Percentiles rank a stretch among this genome's conserved stretches.
These are phyloP conservation scores for Amblyopsis rosae DNA, from an alignment of 2,113 vertebrate species.

Conservation along the genomic window DNA sequence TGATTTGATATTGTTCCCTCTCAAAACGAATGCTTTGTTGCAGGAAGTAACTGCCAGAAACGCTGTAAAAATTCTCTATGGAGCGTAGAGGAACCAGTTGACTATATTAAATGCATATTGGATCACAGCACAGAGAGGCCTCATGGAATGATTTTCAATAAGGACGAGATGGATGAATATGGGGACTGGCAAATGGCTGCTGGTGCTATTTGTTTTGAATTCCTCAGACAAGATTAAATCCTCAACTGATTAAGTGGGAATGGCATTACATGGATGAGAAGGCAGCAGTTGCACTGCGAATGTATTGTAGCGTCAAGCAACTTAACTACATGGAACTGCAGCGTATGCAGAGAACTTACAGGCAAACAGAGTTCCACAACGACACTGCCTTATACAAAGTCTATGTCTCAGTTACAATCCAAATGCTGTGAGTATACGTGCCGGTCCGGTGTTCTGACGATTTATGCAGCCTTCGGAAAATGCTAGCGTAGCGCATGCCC, in stretches of 20 bases:
- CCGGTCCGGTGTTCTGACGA: too few species aligned
- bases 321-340: slow-evolving; percentile 20
- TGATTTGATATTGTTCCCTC: slow-evolving; percentile 48
- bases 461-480: not conserved
- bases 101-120: slow-evolving; percentile 58
- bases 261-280: slow-evolving; percentile 70
- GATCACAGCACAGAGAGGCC: slow-evolving; percentile 51
- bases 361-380: too few species aligned
- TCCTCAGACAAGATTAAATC: slow-evolving; percentile 71
- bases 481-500: too few species aligned
- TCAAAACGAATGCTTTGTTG: slow-evolving; percentile 24
- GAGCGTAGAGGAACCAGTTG: slow-evolving; percentile 28
- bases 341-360: too few species aligned
- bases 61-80: not conserved
- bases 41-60: slow-evolving; percentile 15
- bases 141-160: slow-evolving; percentile 57
- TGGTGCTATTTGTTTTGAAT: slow-evolving; percentile 65
- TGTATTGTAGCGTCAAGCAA: slow-evolving; percentile 34
- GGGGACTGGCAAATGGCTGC: slow-evolving; percentile 54
- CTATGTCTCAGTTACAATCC: too few species aligned
- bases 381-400: too few species aligned
- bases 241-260: slow-evolving; percentile 71
- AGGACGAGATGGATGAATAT: slow-evolving; percentile 59
- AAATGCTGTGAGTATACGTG: too few species aligned
- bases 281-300: slow-evolving; percentile 61